Base-by-base conservation (phyloP, 2,113 vertebrate genomes). In the Labeo catla region DNA sequence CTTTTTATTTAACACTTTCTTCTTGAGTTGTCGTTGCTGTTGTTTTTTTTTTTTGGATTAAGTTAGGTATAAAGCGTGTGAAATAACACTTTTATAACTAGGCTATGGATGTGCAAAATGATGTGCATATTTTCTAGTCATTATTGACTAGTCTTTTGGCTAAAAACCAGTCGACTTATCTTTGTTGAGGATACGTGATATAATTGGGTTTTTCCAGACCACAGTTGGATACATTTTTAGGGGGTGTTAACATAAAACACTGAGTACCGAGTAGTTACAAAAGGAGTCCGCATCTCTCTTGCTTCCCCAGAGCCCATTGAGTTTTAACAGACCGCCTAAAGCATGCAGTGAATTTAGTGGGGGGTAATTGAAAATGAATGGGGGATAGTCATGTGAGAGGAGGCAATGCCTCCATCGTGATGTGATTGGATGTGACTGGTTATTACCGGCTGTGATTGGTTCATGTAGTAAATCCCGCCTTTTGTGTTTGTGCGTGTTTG, bases 1-100 rank as follows among this genome's bases (percentile, higher is more conserved):
- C 88, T 49, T 87, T 86, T 86, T 61, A 73, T 83, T 84, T 73
- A 52, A 36, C 21, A 36, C 80, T 61, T 89, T 86, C 87, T 86
- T 83, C 77, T 90, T 88, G 84, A 13, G 66, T 88, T 90, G 81
- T 8, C 59, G 81, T 85, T 73, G 84, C 45, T 21, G 6, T 47
- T 28, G 28, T 28, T 28, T 1, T 28, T 28, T 2, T 54, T 52
- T 49, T 45, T 84, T 59, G 8, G 28, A 10, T 68, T 82, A 3
- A 8, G 5, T 43, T 23, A 23, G 15, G 4, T 39, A 8, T 23
- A 45, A 73, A 72, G 9, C 36, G 4, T 28, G 28, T 28, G 28
- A 28, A 28, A 2, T 28, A 28, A 28, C 28, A 28, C 36, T 72
- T 72, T 43, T 9, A 11, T 43, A 72, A 72, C 68, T 72, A 45